A percentile compares a stretch with the other conserved stretches of the same genome.
Conservation (phyloP, 2,113 vertebrate species). For the Bos javanicus region DNA sequence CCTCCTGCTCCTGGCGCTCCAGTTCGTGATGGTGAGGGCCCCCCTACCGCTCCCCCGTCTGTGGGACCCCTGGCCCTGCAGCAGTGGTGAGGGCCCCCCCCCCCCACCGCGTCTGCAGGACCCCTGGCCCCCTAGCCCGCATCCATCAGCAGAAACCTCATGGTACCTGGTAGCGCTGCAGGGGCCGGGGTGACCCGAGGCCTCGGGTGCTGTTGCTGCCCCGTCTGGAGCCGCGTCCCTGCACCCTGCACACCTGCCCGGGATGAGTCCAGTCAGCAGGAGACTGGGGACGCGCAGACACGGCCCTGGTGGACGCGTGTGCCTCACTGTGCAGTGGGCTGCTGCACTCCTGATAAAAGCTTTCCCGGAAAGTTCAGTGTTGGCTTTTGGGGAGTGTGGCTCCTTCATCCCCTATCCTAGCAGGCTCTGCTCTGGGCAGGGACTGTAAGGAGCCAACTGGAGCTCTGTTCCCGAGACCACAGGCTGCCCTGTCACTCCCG, state of each 20-base stretch:
- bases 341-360: not conserved
- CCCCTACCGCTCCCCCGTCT: not conserved
- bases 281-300: not conserved
- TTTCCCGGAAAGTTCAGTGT: not conserved
- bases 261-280: not conserved
- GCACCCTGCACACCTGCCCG: not conserved
- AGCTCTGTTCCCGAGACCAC: not conserved
- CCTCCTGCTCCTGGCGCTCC: constrained; percentile 70
- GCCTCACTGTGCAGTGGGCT: not conserved
- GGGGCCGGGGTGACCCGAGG: not conserved
- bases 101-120: not conserved
- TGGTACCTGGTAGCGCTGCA: accelerated
- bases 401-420: not conserved
- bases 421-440: not conserved
- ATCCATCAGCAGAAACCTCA: too few relatives aligned
- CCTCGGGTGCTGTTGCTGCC: accelerated
- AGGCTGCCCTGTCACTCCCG: accelerated
- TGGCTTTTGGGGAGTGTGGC: not conserved
- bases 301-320: accelerated
- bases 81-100: constrained; percentile 81
- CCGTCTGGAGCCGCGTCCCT: accelerated
- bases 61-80: not conserved
- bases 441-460: not conserved
- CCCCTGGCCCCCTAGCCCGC: accelerated
- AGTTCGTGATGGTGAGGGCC: constrained; percentile 85